phyloP scores from a whole-genome alignment of 2,888 invertebrate species.

The Catotricha subobsoleta region DNA sequence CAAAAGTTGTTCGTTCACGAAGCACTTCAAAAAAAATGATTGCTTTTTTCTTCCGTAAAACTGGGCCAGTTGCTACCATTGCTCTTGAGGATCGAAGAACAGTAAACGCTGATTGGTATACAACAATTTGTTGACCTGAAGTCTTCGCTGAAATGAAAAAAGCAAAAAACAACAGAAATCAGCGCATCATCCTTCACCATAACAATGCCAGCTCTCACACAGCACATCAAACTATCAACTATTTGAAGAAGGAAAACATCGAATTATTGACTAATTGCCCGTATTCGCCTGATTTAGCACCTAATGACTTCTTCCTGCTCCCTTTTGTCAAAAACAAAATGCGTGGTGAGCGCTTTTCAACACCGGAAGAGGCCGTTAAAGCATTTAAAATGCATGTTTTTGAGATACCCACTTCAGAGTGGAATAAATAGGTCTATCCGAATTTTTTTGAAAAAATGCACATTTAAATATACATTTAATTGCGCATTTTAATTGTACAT shows the following conservation, averaged over 20 bases:
- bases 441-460: no score
- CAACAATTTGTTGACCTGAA: conserved; percentile 16
- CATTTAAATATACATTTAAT: no score
- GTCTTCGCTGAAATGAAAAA: conserved; percentile 17
- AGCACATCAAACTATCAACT: conserved; percentile 10
- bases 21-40: conserved; percentile 9
- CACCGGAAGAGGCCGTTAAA: conserved; percentile 14
- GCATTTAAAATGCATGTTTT: conserved; percentile 15
- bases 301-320: conserved; percentile 14
- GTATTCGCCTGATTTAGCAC: conserved; percentile 13
- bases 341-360: conserved; percentile 12
- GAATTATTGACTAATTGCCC: conserved; percentile 11
- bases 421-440: no score
- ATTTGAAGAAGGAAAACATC: conserved; percentile 9
- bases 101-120: conserved; percentile 16
- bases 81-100: conserved; percentile 13
- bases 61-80: conserved; percentile 14
- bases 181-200: conserved; percentile 12
- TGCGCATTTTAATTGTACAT: no score
- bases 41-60: conserved; percentile 14
- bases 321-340: conserved; percentile 14
- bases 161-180: conserved; percentile 6
- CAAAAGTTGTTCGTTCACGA: conserved; percentile 10
- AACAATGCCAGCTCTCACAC: conserved; percentile 12
- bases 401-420: conserved; percentile 12